Base-by-base conservation (phyloP, 37 sponge, comb jelly and placozoan species). In the Petrosia ficiformis region DNA sequence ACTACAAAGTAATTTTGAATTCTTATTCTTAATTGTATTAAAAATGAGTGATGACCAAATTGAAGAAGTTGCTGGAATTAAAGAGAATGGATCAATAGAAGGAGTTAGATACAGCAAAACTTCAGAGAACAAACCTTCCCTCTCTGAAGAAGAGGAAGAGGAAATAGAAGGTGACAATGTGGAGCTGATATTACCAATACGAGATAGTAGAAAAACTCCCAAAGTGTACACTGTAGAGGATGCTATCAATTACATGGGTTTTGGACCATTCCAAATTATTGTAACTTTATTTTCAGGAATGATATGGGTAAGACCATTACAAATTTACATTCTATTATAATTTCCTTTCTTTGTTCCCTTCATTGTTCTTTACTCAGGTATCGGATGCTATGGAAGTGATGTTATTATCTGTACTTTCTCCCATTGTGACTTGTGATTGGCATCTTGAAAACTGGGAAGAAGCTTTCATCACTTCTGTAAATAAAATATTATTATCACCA, bases 161-260 rank as follows among this genome's bases (percentile, higher is more conserved):
- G n/a, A n/a, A n/a, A n/a, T n/a, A n/a, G n/a, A n/a, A n/a, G n/a
- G n/a, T n/a, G n/a, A n/a, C n/a, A n/a, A n/a, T n/a, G n/a, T n/a
- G n/a, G n/a, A n/a, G n/a, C n/a, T n/a, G n/a, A n/a, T n/a, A n/a
- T n/a, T n/a, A n/a, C n/a, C n/a, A n/a, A n/a, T n/a, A n/a, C n/a
- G n/a, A n/a, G n/a, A n/a, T n/a, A n/a, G n/a, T n/a, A n/a, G n/a
- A n/a, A n/a, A n/a, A n/a, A n/a, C n/a, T n/a, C n/a, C n/a, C n/a
- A n/a, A n/a, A n/a, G n/a, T n/a, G n/a, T 86, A 73, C 76, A 87
- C 93, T 30, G 85, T 92, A n/a, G 89, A 92, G 31, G 92, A 91
- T 11, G 92, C 84, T 0, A 69, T 91, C 2, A 79, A 91, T 48
- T 74, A 91, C 41, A 44, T 86, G 11, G 87, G 92, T 41, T 91